These are phyloP conservation scores for Lepeophtheirus nordmannii DNA, from an alignment of 2,888 invertebrate species.

Conservation along the genomic window DNA sequence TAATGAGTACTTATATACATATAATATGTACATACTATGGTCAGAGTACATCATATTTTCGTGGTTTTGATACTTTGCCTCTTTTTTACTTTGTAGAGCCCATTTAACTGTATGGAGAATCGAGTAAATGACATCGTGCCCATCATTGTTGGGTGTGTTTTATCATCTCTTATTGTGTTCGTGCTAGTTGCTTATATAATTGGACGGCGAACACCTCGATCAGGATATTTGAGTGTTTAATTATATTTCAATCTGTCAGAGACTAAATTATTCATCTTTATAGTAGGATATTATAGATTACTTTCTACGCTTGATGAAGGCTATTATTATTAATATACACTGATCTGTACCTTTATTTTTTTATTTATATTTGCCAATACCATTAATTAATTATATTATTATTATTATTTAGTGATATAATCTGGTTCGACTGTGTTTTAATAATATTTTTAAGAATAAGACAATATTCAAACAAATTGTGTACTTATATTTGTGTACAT, in stretches of 20 bases:
- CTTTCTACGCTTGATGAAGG: neutral
- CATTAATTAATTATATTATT: neutral
- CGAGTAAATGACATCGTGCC: constrained; percentile 61
- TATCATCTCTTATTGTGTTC: constrained; percentile 72
- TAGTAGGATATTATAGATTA: neutral
- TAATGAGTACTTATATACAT: neutral
- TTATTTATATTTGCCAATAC: neutral
- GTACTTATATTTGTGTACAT: neutral
- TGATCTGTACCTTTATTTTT: neutral
- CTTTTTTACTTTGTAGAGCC: neutral
- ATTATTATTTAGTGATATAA: too few species aligned
- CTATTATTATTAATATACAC: neutral
- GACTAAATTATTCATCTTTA: neutral
- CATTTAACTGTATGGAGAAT: constrained; percentile 4
- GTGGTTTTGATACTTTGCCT: too few species aligned
- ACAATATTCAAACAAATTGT: neutral
- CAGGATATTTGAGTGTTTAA: constrained; percentile 78
- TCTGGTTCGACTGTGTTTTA: too few species aligned
- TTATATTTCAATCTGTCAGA: neutral
- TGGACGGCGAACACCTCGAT: constrained; percentile 59
- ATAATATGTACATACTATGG: too few species aligned
- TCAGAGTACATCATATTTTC: too few species aligned
- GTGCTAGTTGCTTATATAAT: constrained; percentile 83
- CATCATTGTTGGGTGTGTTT: constrained; percentile 84
- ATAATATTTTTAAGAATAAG: neutral